phyloP scores from a whole-genome alignment of 2,888 invertebrate genomes.

The Meganola albula region DNA sequence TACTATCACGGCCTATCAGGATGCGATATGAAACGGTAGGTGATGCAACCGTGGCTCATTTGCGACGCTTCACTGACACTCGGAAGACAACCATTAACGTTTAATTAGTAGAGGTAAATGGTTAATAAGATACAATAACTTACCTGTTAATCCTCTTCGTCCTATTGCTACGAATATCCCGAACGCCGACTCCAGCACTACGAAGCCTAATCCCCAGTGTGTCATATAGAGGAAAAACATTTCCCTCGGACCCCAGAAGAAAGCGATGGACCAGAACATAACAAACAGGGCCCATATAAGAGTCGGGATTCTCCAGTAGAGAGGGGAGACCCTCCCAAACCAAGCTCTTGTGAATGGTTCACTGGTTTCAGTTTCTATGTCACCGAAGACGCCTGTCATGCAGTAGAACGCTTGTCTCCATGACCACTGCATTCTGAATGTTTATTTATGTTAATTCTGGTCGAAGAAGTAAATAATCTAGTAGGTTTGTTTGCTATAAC shows the following conservation, averaged over 20 bases:
- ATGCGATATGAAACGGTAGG: slow-evolving; percentile 32
- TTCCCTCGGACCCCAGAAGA: slow-evolving; percentile 60
- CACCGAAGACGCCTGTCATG: slow-evolving; percentile 43
- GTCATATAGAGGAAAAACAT: slow-evolving; percentile 76
- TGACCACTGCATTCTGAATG: slow-evolving; percentile 37
- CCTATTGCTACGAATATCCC: slow-evolving; percentile 52
- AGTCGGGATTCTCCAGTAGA: slow-evolving; percentile 63
- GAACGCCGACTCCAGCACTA: slow-evolving; percentile 53
- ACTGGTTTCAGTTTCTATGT: slow-evolving; percentile 39
- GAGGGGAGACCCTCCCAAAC: slow-evolving; percentile 44
- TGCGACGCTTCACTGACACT: slow-evolving; percentile 29
- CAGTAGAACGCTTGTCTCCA: slow-evolving; percentile 47
- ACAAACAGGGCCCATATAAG: slow-evolving; percentile 52
- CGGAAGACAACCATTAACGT: slow-evolving; percentile 24
- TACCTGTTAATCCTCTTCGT: slow-evolving; percentile 42
- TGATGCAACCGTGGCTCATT: slow-evolving; percentile 30
- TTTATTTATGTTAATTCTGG: slow-evolving; percentile 8
- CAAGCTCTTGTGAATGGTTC: slow-evolving; percentile 53
- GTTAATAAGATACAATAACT: slow-evolving; percentile 16
- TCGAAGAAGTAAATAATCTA: slow-evolving; percentile 4
- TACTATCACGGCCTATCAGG: slow-evolving; percentile 23
- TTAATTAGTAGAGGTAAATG: slow-evolving; percentile 17
- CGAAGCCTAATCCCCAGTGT: slow-evolving; percentile 71
- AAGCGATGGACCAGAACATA: slow-evolving; percentile 46
- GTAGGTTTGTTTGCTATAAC: slow-evolving; percentile 15